Evolutionary conservation across 2,797 vertebrate genomes (phyloP).

Genomic region (Hydrolagus colliei): DNA sequence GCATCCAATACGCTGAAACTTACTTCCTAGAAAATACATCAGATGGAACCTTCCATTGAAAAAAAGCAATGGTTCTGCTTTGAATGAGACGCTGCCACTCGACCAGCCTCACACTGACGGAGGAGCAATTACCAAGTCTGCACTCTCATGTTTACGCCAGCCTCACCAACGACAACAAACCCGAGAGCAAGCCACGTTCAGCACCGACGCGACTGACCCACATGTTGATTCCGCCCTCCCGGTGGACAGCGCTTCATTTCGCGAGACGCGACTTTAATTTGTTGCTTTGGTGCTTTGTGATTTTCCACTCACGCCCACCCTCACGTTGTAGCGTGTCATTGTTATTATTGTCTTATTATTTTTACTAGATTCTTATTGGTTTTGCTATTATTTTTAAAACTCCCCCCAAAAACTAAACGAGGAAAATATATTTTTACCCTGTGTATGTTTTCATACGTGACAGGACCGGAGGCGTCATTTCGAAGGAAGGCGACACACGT

Average conservation of each 20-base stretch:
- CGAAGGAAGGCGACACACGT: slow-evolving; percentile 82
- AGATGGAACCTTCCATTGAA: too few species aligned
- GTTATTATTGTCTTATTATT: too few species aligned
- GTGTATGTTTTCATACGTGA: slow-evolving; percentile 81
- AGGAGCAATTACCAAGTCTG: too few species aligned
- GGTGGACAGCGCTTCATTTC: not conserved
- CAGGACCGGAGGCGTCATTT: slow-evolving; percentile 57
- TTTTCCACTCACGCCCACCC: too few species aligned
- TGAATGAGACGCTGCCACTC: too few species aligned
- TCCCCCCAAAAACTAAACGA: too few species aligned
- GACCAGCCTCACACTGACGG: too few species aligned
- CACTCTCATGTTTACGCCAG: too few species aligned
- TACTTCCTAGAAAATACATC: slow-evolving; percentile 66
- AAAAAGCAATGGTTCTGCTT: too few species aligned
- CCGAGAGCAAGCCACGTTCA: not conserved
- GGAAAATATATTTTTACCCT: slow-evolving; percentile 54
- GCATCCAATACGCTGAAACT: slow-evolving; percentile 83
- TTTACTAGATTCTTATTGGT: too few species aligned
- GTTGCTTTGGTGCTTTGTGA: not conserved
- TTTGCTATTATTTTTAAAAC: too few species aligned
- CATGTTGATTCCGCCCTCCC: not conserved
- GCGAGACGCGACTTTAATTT: not conserved
- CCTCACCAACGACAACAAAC: not conserved
- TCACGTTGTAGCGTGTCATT: too few species aligned
- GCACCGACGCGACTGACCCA: not conserved